Conservation (phyloP, 2,113 vertebrate species). For the Phrynocephalus versicolor region DNA sequence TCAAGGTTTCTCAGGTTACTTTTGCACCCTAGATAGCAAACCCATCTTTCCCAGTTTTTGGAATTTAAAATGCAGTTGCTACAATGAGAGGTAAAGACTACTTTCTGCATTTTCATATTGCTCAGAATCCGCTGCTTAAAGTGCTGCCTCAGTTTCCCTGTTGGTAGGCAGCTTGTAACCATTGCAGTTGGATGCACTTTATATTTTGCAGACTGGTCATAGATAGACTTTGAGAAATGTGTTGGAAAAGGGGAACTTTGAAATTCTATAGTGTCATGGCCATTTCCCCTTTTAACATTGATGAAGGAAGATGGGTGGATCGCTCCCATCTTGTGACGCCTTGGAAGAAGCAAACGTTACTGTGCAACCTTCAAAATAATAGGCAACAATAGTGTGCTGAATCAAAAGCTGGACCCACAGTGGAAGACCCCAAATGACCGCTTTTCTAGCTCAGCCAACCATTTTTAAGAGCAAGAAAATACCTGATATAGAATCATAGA, state of each 20-base stretch:
- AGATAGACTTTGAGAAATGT: not conserved
- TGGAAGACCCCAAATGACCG: not conserved
- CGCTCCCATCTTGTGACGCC: not conserved
- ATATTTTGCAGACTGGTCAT: not conserved
- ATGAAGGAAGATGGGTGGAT: not conserved
- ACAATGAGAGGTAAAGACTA: not conserved
- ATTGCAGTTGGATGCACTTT: not conserved
- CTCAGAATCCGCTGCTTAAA: not conserved
- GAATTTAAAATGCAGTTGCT: not conserved
- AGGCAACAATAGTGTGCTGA: not conserved
- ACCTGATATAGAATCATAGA: no score
- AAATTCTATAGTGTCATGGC: not conserved
- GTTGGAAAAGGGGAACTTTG: not conserved
- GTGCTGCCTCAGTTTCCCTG: not conserved
- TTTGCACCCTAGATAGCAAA: not conserved
- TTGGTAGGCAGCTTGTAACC: not conserved
- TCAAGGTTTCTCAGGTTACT: not conserved
- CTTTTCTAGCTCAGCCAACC: not conserved
- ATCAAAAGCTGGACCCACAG: not conserved
- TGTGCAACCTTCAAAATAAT: not conserved
- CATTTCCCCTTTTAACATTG: not conserved
- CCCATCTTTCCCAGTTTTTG: not conserved
- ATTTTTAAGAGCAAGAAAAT: not conserved
- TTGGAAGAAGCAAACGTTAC: not conserved
- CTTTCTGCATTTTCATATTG: not conserved